Percentiles rank a stretch among this genome's conserved stretches.
phyloP scores from a whole-genome alignment of 2,888 invertebrate species.

The Alloscopus bannaensis region DNA sequence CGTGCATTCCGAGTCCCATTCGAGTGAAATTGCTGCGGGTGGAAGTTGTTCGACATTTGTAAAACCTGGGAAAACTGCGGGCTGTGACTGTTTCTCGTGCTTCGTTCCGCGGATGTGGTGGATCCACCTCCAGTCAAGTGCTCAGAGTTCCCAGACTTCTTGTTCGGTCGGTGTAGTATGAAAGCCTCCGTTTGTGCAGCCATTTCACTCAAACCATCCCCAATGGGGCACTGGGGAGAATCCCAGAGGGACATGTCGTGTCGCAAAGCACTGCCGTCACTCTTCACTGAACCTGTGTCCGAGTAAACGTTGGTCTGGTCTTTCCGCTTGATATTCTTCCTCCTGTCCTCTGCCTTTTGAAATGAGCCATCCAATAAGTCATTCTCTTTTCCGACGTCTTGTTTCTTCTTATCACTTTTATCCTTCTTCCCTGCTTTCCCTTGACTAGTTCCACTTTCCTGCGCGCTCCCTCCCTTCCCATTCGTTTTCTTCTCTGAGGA shows the following conservation, averaged over 20 bases:
- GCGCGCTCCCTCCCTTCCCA: conserved; percentile 38
- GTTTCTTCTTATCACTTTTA: conserved; percentile 34
- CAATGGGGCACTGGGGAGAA: conserved; percentile 62
- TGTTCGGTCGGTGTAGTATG: conserved; percentile 61
- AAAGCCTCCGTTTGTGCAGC: conserved; percentile 70
- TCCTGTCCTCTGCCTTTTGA: conserved; percentile 24
- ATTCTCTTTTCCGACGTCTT: conserved; percentile 3
- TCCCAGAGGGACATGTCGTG: conserved; percentile 68
- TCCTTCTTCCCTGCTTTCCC: conserved; percentile 45
- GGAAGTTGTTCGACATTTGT: conserved; percentile 51
- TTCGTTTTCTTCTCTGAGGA: conserved; percentile 51
- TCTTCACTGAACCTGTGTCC: neutral
- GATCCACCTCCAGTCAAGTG: conserved; percentile 34
- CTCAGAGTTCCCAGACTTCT: conserved; percentile 27
- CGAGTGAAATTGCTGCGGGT: conserved; percentile 35
- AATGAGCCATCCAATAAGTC: conserved; percentile 30
- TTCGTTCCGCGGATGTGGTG: conserved; percentile 2
- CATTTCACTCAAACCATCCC: conserved; percentile 69
- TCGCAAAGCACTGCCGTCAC: conserved; percentile 34
- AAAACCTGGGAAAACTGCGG: conserved; percentile 49
- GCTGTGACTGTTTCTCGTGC: conserved; percentile 44
- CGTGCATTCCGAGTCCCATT: conserved; percentile 7
- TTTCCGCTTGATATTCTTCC: conserved; percentile 47
- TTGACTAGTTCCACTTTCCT: conserved; percentile 41
- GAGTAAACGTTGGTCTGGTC: conserved; percentile 42